phyloP scores from a whole-genome alignment of 2,888 invertebrate genomes.

The Heliconius hortense region DNA sequence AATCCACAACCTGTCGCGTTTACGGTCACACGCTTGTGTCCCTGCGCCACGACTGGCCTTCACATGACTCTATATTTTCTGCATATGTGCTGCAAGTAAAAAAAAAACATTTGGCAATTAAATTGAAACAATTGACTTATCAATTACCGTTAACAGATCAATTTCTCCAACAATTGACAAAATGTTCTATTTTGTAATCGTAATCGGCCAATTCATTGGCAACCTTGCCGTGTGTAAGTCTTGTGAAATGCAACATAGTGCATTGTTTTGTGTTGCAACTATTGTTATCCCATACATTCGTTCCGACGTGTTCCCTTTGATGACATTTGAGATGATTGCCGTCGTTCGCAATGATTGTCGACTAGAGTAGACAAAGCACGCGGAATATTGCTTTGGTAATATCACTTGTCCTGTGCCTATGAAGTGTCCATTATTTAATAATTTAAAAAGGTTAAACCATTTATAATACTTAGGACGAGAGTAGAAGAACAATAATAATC shows the following conservation, averaged over 20 bases:
- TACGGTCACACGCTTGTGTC: too few relatives aligned
- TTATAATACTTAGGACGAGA: too few relatives aligned
- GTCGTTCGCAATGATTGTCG: conserved; percentile 38
- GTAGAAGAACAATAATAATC: too few relatives aligned
- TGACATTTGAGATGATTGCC: conserved; percentile 41
- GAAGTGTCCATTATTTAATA: background rate
- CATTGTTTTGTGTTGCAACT: conserved; percentile 39
- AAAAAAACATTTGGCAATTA: too few relatives aligned
- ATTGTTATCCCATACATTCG: conserved; percentile 41
- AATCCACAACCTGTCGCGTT: too few relatives aligned
- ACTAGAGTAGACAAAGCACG: conserved; percentile 27
- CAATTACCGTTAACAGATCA: conserved; percentile 20
- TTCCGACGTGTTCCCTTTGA: conserved; percentile 43
- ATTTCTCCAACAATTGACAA: conserved; percentile 31
- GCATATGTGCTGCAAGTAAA: too few relatives aligned
- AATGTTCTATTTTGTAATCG: conserved; percentile 25
- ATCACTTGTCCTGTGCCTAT: conserved; percentile 33
- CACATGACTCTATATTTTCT: too few relatives aligned
- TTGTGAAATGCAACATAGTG: conserved; percentile 38
- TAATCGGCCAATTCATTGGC: conserved; percentile 34
- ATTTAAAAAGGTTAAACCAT: background rate
- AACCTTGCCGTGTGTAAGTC: conserved; percentile 38
- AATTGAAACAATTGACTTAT: too few relatives aligned
- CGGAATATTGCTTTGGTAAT: background rate
- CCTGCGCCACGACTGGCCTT: too few relatives aligned